Evolutionary conservation across 2,797 vertebrate species (phyloP).

Genomic region (Sebastolobus alascanus): DNA sequence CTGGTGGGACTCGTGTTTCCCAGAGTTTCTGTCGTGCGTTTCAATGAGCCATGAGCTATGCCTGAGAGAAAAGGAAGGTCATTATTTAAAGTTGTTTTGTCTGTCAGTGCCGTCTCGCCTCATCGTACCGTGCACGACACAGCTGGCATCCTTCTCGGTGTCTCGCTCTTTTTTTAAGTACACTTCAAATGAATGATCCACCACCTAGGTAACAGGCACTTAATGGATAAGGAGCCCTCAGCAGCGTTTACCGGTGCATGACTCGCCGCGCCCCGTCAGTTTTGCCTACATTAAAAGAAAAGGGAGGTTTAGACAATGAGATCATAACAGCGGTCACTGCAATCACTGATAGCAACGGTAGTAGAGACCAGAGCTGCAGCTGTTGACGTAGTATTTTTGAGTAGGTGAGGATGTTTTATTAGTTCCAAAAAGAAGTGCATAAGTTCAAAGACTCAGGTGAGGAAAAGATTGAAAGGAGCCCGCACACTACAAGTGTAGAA

Average conservation of each 20-base stretch:
- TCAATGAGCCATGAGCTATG: constrained; percentile 46
- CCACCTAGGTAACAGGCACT: constrained; percentile 58
- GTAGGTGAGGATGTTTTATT: neutral
- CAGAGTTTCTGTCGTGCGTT: constrained; percentile 22
- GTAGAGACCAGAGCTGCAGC: neutral
- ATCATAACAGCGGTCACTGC: constrained; percentile 13
- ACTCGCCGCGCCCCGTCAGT: constrained; percentile 51
- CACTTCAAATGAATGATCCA: constrained; percentile 48
- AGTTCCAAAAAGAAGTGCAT: neutral
- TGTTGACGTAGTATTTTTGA: neutral
- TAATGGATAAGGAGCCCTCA: constrained; percentile 46
- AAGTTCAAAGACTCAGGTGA: neutral
- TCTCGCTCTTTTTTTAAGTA: constrained; percentile 11
- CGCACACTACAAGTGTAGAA: neutral
- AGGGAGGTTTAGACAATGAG: constrained; percentile 25
- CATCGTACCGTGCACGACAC: constrained; percentile 11
- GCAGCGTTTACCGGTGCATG: constrained; percentile 53
- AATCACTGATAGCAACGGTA: neutral
- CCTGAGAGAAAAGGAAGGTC: constrained; percentile 29
- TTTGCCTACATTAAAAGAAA: constrained; percentile 39
- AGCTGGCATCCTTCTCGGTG: constrained; percentile 46
- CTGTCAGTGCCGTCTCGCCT: constrained; percentile 28
- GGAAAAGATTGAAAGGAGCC: neutral
- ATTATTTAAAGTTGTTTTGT: constrained; percentile 49
- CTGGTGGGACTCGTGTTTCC: constrained; percentile 27